Evolutionary conservation across 1,140 invertebrate species (phyloP), one percentile per base, ranked within the genome.

Genomic region (Drosophila ercepeae): DNA sequence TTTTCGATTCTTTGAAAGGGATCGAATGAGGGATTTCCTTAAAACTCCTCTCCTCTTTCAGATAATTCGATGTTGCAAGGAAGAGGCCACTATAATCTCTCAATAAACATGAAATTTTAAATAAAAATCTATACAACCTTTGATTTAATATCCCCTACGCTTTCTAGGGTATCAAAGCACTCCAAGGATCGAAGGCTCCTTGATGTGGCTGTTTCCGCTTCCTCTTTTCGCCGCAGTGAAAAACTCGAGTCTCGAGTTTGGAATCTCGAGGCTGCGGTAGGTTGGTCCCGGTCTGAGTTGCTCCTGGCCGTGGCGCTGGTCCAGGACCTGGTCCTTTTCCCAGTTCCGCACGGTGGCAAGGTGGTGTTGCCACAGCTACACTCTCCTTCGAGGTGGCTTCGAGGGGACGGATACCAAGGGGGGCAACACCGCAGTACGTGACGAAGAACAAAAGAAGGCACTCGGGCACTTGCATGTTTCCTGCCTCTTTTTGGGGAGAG

Each of bases 401-500:
- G 54, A 49, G 76, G 64, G 61, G 52, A 6, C 1, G 25, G 25
- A 1, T n/a, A 13, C 23, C 27, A 19, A 8, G 0, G 29, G 45
- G 4, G 45, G 32, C 52, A 82, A 79, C 81, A 76, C 89, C 86
- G 75, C 89, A 88, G 72, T 86, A 90, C 89, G 89, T 90, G 89
- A 90, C 84, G 69, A 90, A 90, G 86, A 90, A 90, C 89, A 90
- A 90, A 90, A 90, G 89, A 90, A 90, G 89, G 89, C 89, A 90
- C 89, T 90, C 89, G 89, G 83, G 71, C 81, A 84, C 78, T 84
- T 84, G 75, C 75, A 69, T 64, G 64, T 59, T 68, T 75, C 75
- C 61, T 68, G 53, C 52, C 51, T 29, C 49, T 51, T 32, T 34
- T 18, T 44, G 16, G 7, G 8, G 13, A 19, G 18, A 25, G 55